Conservation (phyloP, 2,113 vertebrate species). For the Isurus oxyrinchus region DNA sequence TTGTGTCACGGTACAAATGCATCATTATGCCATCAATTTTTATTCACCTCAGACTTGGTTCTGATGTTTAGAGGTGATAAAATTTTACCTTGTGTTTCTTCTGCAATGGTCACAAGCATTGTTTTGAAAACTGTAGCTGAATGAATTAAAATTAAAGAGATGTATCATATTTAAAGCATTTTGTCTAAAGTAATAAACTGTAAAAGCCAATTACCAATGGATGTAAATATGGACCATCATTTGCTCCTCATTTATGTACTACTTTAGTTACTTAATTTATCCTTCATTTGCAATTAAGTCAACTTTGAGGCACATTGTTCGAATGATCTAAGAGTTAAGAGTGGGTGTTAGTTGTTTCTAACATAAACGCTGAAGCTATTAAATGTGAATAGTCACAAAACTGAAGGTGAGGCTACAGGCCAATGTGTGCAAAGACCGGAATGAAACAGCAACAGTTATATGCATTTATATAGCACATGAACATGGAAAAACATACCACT, state of each 20-base stretch:
- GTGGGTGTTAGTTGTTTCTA: neutral
- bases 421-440: neutral
- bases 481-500: neutral
- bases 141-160: neutral
- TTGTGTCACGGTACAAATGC: neutral
- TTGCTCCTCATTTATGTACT: neutral
- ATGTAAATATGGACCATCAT: neutral
- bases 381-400: neutral
- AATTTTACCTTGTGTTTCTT: neutral
- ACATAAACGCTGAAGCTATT: neutral
- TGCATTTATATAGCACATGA: neutral
- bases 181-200: neutral
- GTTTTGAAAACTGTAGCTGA: neutral
- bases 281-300: neutral
- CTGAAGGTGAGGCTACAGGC: neutral
- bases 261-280: neutral
- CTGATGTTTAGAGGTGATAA: neutral
- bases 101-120: neutral
- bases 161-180: conserved; percentile 10
- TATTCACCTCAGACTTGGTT: neutral
- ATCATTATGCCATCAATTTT: neutral
- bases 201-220: neutral
- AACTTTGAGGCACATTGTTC: neutral
- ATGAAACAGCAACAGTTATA: neutral
- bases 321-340: neutral